phyloP scores from a whole-genome alignment of 2,113 vertebrate species.

The Rostratula benghalensis region DNA sequence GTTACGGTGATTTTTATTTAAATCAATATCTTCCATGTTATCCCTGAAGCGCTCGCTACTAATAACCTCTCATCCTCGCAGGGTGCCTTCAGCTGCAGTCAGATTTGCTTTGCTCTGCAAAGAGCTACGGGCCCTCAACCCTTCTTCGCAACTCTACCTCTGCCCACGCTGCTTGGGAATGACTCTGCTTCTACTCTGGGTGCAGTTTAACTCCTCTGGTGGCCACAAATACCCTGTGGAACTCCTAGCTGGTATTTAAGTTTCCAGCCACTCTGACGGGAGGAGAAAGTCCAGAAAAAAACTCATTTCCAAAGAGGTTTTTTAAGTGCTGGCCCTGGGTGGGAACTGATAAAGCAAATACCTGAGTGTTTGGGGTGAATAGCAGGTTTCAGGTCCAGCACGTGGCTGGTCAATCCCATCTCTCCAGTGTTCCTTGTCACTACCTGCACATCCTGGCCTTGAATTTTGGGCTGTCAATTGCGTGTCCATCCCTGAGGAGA shows the following conservation, averaged over 20 bases:
- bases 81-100: not conserved
- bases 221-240: not conserved
- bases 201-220: not conserved
- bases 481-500: not conserved
- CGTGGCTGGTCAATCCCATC: not conserved
- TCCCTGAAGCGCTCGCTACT: not conserved
- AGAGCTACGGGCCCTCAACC: fast-evolving
- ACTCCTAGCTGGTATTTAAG: not conserved
- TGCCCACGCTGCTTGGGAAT: not conserved
- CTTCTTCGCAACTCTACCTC: not conserved
- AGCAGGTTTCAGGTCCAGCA: not conserved
- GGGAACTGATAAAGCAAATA: not conserved
- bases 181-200: fast-evolving
- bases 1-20: constrained; percentile 36
- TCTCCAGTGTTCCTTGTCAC: not conserved
- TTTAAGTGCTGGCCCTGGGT: not conserved
- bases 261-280: not conserved
- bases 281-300: not conserved
- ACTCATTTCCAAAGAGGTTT: not conserved
- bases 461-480: fast-evolving
- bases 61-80: constrained; percentile 20
- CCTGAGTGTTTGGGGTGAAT: not conserved
- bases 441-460: not conserved
- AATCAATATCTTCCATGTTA: not conserved
- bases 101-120: not conserved